These are phyloP conservation scores for Apocrypta bakeri DNA, from an alignment of 1,140 invertebrate species.

Conservation along the genomic window DNA sequence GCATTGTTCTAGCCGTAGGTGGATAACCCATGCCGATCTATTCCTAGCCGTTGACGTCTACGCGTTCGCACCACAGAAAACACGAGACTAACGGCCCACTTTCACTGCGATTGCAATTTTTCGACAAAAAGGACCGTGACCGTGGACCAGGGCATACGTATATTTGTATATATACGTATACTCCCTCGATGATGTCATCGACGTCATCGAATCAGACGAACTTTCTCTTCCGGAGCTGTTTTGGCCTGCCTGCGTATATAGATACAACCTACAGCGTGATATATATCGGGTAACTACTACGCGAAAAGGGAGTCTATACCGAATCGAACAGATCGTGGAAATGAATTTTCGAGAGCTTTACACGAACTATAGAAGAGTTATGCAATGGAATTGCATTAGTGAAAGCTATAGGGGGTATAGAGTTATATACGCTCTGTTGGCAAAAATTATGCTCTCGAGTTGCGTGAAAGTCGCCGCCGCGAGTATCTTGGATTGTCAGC, in stretches of 20 bases:
- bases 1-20: conserved; percentile 6
- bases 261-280: background rate
- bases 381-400: background rate
- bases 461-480: background rate
- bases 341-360: background rate
- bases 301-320: background rate
- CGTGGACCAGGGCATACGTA: conserved; percentile 1
- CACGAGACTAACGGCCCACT: conserved; percentile 13
- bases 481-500: background rate
- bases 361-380: background rate
- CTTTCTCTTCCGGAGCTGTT: conserved; percentile 35
- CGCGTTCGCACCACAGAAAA: background rate
- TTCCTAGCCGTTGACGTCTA: background rate
- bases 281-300: background rate
- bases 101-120: conserved; percentile 36
- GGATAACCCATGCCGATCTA: background rate
- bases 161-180: background rate
- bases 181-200: conserved; percentile 12
- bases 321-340: background rate
- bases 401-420: background rate
- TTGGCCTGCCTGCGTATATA: background rate
- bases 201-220: background rate
- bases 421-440: background rate
- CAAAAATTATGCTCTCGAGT: background rate
- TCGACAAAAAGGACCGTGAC: conserved; percentile 33